Percentiles rank a stretch among this genome's conserved stretches.
Evolutionary conservation across 2,113 vertebrate genomes (phyloP).

Genomic region (Myotis brandtii): DNA sequence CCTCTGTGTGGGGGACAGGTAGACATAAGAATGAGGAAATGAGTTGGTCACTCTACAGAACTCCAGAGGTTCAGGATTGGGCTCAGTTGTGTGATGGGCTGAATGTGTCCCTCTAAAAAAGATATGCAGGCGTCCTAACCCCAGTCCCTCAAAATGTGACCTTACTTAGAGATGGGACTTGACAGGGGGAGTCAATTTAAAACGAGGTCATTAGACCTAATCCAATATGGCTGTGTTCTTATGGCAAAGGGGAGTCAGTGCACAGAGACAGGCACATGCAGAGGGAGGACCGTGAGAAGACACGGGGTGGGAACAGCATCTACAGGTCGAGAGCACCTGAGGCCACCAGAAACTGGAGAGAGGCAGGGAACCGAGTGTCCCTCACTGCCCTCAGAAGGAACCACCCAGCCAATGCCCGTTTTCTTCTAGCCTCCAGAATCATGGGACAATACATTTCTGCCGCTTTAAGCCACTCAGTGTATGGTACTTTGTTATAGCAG

Average conservation of each 20-base stretch:
- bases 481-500: rapidly evolving
- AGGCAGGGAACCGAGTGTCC: too few species aligned
- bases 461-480: not conserved
- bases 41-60: not conserved
- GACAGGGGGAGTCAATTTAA: not conserved
- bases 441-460: not conserved
- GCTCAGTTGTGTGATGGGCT: not conserved
- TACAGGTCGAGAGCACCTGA: not conserved
- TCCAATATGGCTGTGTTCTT: not conserved
- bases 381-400: not conserved
- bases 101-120: not conserved
- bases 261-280: not conserved
- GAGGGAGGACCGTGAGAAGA: not conserved
- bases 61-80: not conserved
- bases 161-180: not conserved
- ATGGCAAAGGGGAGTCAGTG: not conserved
- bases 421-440: not conserved
- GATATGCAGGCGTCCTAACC: not conserved
- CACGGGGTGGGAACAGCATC: too few species aligned
- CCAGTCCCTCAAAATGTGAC: not conserved
- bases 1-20: not conserved
- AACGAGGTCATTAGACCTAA: not conserved
- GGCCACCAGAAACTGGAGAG: too few species aligned
- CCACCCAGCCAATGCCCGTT: not conserved
- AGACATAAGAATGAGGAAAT: not conserved